Percentiles rank a stretch among this genome's conserved stretches.
These are phyloP conservation scores for Philhelius pedissequus DNA, from an alignment of 2,888 invertebrate species.

Conservation along the genomic window DNA sequence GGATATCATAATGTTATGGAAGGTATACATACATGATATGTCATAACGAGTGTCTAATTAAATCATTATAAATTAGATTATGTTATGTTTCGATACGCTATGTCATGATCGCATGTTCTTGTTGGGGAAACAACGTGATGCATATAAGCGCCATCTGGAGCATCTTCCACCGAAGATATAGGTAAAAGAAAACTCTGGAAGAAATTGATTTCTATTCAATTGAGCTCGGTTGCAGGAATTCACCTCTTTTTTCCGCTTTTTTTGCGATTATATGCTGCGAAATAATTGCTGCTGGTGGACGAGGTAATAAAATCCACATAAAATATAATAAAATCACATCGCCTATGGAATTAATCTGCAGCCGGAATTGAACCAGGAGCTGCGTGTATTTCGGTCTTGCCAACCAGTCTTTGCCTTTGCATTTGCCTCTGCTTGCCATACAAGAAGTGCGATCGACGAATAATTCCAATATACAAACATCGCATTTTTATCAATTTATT, in stretches of 20 bases:
- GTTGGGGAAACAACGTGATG: slow-evolving; percentile 1
- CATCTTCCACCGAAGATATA: background rate
- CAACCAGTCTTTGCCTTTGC: slow-evolving; percentile 24
- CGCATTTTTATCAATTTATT: slow-evolving; percentile 68
- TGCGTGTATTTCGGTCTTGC: background rate
- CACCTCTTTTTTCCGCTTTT: background rate
- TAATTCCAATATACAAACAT: slow-evolving; percentile 66
- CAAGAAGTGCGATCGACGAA: slow-evolving; percentile 39
- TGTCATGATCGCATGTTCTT: background rate
- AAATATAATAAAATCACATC: slow-evolving; percentile 53
- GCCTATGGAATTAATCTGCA: slow-evolving; percentile 56
- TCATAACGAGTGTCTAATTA: slow-evolving; percentile 66
- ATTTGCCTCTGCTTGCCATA: background rate
- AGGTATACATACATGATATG: slow-evolving; percentile 57
- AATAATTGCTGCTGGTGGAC: slow-evolving; percentile 52
- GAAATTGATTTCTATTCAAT: slow-evolving; percentile 48
- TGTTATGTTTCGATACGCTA: slow-evolving; percentile 8
- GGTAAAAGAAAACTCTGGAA: background rate
- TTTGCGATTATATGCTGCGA: background rate
- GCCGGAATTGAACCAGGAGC: slow-evolving; percentile 1
- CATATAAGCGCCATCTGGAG: slow-evolving; percentile 42
- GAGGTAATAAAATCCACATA: slow-evolving; percentile 63
- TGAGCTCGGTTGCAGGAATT: slow-evolving; percentile 11
- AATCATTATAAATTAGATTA: slow-evolving; percentile 51
- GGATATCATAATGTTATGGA: slow-evolving; percentile 62